Percentiles rank a stretch among this genome's conserved stretches.
These are phyloP conservation scores for Macrotus californicus DNA, from an alignment of 2,113 vertebrate genomes.

Conservation along the genomic window DNA sequence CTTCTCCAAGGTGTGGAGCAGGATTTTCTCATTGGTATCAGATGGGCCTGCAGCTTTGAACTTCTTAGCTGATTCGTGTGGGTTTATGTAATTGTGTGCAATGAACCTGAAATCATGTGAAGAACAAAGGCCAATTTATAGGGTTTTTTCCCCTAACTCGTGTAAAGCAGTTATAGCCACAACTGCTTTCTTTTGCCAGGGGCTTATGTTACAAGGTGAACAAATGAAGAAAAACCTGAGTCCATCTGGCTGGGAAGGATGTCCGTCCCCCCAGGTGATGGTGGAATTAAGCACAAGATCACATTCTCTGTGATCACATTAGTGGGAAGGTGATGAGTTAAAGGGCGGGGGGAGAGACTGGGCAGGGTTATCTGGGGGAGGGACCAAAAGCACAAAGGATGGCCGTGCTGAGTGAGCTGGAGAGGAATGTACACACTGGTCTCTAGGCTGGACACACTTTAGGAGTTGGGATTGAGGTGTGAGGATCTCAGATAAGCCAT, in stretches of 20 bases:
- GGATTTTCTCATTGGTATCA: slow-evolving; percentile 59
- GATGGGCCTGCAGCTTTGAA: slow-evolving; percentile 28
- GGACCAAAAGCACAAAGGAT: neutral
- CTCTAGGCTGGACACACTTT: neutral
- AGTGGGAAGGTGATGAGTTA: neutral
- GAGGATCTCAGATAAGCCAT: neutral
- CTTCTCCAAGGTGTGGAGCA: fast-evolving
- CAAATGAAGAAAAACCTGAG: slow-evolving; percentile 22
- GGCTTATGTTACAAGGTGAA: slow-evolving; percentile 45
- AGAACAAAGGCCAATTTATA: neutral
- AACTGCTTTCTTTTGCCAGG: neutral
- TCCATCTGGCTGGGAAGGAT: neutral
- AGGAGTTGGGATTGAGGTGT: neutral
- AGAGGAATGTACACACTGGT: fast-evolving
- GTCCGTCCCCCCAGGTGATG: neutral
- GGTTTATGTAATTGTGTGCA: slow-evolving; percentile 38
- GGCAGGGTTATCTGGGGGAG: neutral
- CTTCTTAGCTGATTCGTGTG: neutral
- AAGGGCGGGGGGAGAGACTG: no score
- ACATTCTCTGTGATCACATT: neutral
- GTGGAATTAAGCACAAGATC: slow-evolving; percentile 33
- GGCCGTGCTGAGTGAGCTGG: neutral
- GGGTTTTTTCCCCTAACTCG: neutral
- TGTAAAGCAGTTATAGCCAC: slow-evolving; percentile 2
- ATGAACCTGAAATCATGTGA: slow-evolving; percentile 35